phyloP scores from a whole-genome alignment of 2,797 vertebrate genomes.

The Dryobates pubescens region DNA sequence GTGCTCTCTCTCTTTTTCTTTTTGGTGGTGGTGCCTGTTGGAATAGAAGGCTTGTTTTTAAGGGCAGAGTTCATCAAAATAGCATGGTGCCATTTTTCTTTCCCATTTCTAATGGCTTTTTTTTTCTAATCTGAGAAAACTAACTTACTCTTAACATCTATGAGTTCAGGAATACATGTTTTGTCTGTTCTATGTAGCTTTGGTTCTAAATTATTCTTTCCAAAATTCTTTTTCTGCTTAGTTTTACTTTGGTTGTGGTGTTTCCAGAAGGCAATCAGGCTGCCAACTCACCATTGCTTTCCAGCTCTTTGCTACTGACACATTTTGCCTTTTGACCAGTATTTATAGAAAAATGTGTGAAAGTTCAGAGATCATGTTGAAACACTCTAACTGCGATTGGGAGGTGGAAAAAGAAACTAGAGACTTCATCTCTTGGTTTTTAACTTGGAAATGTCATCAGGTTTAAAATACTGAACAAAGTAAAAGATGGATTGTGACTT shows the following conservation, averaged over 20 bases:
- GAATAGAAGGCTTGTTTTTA: slow-evolving; percentile 20
- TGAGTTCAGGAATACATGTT: background rate
- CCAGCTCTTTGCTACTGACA: background rate
- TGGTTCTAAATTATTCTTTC: background rate
- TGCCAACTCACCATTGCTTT: slow-evolving; percentile 20
- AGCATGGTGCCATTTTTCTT: background rate
- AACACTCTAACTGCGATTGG: slow-evolving; percentile 56
- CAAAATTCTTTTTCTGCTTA: background rate
- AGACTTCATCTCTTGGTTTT: slow-evolving; percentile 8
- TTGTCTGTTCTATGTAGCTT: background rate
- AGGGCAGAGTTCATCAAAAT: background rate
- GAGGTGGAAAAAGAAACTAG: slow-evolving; percentile 18
- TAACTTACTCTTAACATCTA: background rate
- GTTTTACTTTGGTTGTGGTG: background rate
- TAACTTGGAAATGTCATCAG: slow-evolving; percentile 33
- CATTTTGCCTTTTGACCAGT: slow-evolving; percentile 2
- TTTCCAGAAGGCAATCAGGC: background rate
- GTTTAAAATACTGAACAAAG: slow-evolving; percentile 30
- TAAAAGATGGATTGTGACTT: slow-evolving; percentile 30
- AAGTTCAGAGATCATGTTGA: slow-evolving; percentile 56
- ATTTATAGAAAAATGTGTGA: slow-evolving; percentile 24
- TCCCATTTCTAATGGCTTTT: background rate
- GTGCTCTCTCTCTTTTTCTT: background rate
- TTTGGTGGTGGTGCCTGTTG: background rate
- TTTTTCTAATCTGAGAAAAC: background rate